Percentiles rank a stretch among this genome's conserved stretches.
Conservation (phyloP, 1,140 invertebrate species). For the Habropoda laboriosa region DNA sequence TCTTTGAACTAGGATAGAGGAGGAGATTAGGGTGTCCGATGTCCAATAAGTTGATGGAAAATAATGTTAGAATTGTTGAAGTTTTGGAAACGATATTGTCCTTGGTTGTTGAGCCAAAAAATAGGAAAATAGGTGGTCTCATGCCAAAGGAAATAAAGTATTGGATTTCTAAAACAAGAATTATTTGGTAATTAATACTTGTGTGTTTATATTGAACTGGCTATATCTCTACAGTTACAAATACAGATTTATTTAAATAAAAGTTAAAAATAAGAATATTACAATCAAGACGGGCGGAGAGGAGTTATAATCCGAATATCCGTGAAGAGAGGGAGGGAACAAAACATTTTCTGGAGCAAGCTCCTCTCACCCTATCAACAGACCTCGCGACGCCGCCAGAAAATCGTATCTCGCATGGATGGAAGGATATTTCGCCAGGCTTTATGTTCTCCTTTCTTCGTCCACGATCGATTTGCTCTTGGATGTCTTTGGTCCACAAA, state of each 20-base stretch:
- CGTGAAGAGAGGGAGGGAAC: background rate
- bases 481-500: background rate
- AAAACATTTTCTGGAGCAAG: slow-evolving; percentile 40
- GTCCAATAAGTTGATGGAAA: too few species aligned
- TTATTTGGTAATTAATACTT: background rate
- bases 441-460: slow-evolving; percentile 16
- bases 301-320: background rate
- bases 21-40: too few species aligned
- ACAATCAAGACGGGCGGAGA: background rate
- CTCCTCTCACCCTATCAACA: slow-evolving; percentile 10
- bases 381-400: slow-evolving; percentile 32
- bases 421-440: slow-evolving; percentile 24
- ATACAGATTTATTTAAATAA: background rate
- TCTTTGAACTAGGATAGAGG: too few species aligned
- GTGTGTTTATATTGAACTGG: background rate
- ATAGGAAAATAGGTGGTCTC: background rate
- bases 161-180: background rate
- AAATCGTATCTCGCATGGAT: slow-evolving; percentile 28
- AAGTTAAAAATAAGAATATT: background rate
- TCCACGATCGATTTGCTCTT: slow-evolving; percentile 13
- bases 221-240: too few species aligned
- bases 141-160: background rate
- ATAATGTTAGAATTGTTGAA: too few species aligned
- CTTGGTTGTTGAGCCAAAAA: background rate
- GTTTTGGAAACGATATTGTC: too few species aligned